Base-by-base conservation (phyloP, 2,888 invertebrate species). In the Acanthoscelides obtectus region DNA sequence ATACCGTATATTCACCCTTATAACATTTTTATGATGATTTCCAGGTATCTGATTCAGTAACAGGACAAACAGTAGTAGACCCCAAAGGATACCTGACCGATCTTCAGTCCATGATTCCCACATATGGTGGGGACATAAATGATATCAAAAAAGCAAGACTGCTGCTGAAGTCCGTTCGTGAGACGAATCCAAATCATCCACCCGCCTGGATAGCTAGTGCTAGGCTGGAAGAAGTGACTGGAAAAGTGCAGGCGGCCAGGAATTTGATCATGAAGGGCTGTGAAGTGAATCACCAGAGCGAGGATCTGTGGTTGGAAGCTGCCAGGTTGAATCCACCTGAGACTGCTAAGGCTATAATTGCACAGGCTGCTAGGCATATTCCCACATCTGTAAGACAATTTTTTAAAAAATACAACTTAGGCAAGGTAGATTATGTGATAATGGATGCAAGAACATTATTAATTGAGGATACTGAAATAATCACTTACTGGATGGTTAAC, bases 181-280 rank as follows among this genome's bases (percentile, higher is more conserved):
- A 95, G 83, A 99, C 99, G 0, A 99, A 99, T 87, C 99, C 99
- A 0, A 98, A 98, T 84, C 99, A 99, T 88, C 98, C 99, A 0
- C 99, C 99, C 0, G 99, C 98, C 6, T 99, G 99, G 99, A 97
- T 99, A 79, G 99, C 99, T 17, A 98, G 98, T 76, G 99, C 99
- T 0, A 90, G 98, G 76, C 88, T 99, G 71, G 99, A 99, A 85
- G 99, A 99, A 88, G 98, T 98, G 6, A 98, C 97, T 22, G 98
- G 98, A 19, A 97, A 97, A 85, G 90, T 98, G 6, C 98, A 99
- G 87, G 95, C 97, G 69, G 98, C 98, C 0, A 88, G 97, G 70
- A 99, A 99, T 86, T 89, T 99, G 2, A 99, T 99, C 80, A 98
- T 99, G 98, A 96, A 98, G 84, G 99, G 98, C 0, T 98, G 98